Conservation (phyloP, 2,797 vertebrate genomes). For the Chelonia mydas region DNA sequence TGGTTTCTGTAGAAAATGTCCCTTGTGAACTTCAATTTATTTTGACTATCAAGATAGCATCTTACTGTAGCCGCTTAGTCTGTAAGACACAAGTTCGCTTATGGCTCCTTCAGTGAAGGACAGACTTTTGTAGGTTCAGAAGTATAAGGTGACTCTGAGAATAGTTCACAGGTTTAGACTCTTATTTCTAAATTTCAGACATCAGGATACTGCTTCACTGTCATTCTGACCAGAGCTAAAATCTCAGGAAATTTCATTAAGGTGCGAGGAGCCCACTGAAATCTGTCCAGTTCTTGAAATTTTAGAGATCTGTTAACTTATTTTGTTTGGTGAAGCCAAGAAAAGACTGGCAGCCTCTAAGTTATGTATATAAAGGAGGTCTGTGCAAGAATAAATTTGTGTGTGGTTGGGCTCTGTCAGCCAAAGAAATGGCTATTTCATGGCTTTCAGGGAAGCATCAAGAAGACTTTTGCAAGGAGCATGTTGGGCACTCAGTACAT, state of each 20-base stretch:
- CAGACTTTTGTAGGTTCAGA: not conserved
- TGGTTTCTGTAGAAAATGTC: not conserved
- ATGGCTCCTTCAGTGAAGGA: not conserved
- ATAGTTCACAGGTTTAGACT: not conserved
- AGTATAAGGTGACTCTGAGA: not conserved
- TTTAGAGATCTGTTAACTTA: not conserved
- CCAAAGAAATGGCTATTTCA: not conserved
- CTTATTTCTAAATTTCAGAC: not conserved
- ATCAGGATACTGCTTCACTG: not conserved
- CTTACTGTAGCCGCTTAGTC: not conserved
- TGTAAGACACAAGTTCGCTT: not conserved
- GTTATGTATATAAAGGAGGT: not conserved
- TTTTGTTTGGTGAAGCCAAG: not conserved
- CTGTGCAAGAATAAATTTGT: fast-evolving
- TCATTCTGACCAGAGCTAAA: not conserved
- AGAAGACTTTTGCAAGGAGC: not conserved
- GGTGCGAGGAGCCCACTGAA: not conserved
- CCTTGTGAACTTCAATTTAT: not conserved
- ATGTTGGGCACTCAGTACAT: not conserved
- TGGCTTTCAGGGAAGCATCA: not conserved
- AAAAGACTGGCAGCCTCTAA: not conserved
- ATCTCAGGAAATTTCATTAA: not conserved
- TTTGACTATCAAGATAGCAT: not conserved
- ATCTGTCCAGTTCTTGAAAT: not conserved
- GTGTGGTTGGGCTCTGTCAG: not conserved